Conservation (phyloP, 2,888 invertebrate species). For the Masnerella sp. region DNA sequence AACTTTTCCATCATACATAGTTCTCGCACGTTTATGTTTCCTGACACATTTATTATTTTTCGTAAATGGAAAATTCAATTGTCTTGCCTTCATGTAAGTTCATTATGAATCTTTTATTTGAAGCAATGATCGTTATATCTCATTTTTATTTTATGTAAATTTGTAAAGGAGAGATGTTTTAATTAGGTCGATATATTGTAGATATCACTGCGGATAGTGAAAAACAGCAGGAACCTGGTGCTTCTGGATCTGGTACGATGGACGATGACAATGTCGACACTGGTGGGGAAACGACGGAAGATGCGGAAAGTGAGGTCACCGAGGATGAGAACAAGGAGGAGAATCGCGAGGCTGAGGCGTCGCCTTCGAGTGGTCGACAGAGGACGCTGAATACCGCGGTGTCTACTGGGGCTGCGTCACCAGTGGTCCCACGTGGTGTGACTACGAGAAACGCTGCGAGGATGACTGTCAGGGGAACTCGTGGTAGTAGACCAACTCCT, state of each 20-base stretch:
- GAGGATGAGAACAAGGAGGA: constrained; percentile 80
- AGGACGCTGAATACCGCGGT: constrained; percentile 71
- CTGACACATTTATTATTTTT: no score
- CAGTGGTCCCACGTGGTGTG: constrained; percentile 64
- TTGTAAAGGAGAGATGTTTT: no score
- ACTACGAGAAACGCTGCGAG: constrained; percentile 71
- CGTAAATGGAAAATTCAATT: no score
- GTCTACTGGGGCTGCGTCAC: constrained; percentile 68
- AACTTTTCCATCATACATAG: no score
- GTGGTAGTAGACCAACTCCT: constrained; percentile 80
- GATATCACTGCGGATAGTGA: constrained; percentile 83
- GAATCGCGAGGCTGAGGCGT: constrained; percentile 90
- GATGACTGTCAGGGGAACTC: constrained; percentile 72
- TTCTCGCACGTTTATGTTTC: no score
- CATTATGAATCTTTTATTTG: no score
- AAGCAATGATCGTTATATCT: no score
- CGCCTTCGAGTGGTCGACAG: constrained; percentile 80
- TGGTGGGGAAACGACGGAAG: constrained; percentile 68
- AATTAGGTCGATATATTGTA: constrained; percentile 61
- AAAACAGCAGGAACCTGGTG: constrained; percentile 77
- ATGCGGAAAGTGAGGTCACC: constrained; percentile 76
- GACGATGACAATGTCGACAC: constrained; percentile 71
- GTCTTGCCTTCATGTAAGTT: no score
- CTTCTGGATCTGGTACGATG: constrained; percentile 63
- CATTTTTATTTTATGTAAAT: no score